Percentiles rank a stretch among this genome's conserved stretches.
Evolutionary conservation across 1,140 invertebrate genomes (phyloP).

Genomic region (Orchestia grillus): DNA sequence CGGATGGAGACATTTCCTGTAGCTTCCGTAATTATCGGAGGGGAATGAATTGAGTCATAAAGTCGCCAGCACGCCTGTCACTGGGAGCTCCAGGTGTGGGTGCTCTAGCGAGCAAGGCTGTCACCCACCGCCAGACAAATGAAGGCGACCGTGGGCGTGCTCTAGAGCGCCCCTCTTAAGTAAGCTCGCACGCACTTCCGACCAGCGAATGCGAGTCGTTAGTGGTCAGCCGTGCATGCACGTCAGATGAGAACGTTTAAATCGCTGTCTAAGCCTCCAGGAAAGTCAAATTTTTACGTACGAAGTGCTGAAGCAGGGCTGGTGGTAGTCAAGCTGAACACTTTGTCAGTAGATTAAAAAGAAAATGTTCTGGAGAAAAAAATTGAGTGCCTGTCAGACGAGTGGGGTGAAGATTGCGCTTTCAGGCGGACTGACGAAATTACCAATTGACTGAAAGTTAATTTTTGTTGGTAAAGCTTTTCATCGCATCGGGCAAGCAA

Average conservation of each 20-base stretch:
- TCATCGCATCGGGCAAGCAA: too few species aligned
- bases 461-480: too few species aligned
- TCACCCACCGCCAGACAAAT: not conserved
- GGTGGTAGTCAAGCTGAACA: not conserved
- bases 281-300: not conserved
- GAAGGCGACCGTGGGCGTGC: not conserved
- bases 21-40: slow-evolving; percentile 52
- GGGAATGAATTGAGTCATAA: slow-evolving; percentile 56
- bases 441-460: too few species aligned
- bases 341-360: too few species aligned
- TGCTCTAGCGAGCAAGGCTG: not conserved
- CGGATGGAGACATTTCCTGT: slow-evolving; percentile 52
- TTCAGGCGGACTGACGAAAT: not conserved
- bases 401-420: not conserved
- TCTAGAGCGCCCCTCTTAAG: not conserved
- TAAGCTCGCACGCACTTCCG: not conserved
- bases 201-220: not conserved
- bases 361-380: too few species aligned
- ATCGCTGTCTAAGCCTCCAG: not conserved
- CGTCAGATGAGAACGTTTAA: not conserved
- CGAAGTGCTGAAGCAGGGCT: not conserved
- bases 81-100: not conserved
- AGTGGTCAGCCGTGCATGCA: not conserved
- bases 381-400: not conserved
- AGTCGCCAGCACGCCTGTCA: slow-evolving; percentile 38